These are phyloP conservation scores for Dascyllus trimaculatus DNA, from an alignment of 2,113 vertebrate species.

Conservation along the genomic window DNA sequence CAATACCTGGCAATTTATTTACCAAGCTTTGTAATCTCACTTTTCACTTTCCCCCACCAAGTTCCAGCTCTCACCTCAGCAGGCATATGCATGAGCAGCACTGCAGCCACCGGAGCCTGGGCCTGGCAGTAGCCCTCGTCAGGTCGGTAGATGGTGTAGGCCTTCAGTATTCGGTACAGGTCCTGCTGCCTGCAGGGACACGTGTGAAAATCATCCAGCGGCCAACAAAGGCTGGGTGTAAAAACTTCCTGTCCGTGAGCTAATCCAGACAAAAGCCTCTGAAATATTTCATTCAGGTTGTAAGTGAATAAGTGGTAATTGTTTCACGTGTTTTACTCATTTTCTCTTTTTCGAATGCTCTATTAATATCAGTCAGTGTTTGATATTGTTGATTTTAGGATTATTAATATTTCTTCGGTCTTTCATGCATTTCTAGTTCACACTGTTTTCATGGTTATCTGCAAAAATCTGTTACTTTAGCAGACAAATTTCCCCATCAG, in stretches of 20 bases:
- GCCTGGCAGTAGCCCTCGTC: slow-evolving; percentile 95
- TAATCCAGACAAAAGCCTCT: not conserved
- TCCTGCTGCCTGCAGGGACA: slow-evolving; percentile 88
- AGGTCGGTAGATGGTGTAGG: slow-evolving; percentile 91
- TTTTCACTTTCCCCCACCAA: not conserved
- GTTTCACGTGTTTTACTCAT: no score
- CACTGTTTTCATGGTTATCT: no score
- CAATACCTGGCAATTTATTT: not conserved
- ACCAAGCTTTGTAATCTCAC: not conserved
- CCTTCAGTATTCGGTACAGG: slow-evolving; percentile 92
- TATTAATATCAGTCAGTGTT: no score
- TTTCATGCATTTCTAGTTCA: no score
- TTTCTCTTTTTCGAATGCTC: no score
- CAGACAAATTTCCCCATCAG: no score
- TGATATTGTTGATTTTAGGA: no score
- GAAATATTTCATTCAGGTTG: no score
- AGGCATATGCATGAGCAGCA: slow-evolving; percentile 95
- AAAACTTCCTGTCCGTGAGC: not conserved
- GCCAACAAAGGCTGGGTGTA: not conserved
- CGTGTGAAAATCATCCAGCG: slow-evolving; percentile 14
- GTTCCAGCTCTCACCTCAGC: slow-evolving; percentile 87
- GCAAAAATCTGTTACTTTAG: no score
- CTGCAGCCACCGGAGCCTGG: slow-evolving; percentile 92
- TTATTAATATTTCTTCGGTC: no score
- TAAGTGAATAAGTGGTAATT: no score